Percentiles rank a stretch among this genome's conserved stretches.
Conservation (phyloP, 2,797 vertebrate species). For the Syndactyla subalaris region DNA sequence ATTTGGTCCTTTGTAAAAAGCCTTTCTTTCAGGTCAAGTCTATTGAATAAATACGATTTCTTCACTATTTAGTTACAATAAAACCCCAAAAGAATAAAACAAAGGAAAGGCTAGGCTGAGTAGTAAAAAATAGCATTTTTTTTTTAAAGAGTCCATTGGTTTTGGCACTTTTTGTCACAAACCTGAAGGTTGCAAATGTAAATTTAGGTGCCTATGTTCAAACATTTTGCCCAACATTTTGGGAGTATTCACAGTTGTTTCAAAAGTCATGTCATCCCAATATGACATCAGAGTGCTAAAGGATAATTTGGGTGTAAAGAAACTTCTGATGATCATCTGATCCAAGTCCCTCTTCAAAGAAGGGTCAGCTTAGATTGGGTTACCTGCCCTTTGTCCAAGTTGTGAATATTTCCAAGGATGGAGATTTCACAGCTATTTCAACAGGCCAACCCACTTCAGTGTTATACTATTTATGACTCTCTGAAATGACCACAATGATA, state of each 20-base stretch:
- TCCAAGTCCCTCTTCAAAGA: not conserved
- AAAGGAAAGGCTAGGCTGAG: not conserved
- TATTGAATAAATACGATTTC: not conserved
- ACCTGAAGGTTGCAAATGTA: not conserved
- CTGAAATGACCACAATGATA: fast-evolving
- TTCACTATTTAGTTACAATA: not conserved
- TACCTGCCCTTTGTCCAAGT: not conserved
- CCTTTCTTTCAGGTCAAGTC: not conserved
- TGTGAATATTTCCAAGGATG: not conserved
- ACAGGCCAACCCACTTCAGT: not conserved
- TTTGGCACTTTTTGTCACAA: not conserved
- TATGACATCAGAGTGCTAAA: not conserved
- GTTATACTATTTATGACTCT: not conserved
- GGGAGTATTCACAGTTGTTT: not conserved
- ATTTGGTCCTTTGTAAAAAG: not conserved
- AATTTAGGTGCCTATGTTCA: not conserved
- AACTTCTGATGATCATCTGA: not conserved
- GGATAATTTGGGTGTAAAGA: not conserved
- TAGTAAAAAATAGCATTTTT: not conserved
- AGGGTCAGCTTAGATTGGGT: not conserved
- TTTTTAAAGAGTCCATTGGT: not conserved
- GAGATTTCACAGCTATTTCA: not conserved
- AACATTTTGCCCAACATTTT: not conserved
- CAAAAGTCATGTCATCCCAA: not conserved
- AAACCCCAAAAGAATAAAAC: not conserved